phyloP scores from a whole-genome alignment of 2,797 vertebrate genomes.

The Siniperca obscura region DNA sequence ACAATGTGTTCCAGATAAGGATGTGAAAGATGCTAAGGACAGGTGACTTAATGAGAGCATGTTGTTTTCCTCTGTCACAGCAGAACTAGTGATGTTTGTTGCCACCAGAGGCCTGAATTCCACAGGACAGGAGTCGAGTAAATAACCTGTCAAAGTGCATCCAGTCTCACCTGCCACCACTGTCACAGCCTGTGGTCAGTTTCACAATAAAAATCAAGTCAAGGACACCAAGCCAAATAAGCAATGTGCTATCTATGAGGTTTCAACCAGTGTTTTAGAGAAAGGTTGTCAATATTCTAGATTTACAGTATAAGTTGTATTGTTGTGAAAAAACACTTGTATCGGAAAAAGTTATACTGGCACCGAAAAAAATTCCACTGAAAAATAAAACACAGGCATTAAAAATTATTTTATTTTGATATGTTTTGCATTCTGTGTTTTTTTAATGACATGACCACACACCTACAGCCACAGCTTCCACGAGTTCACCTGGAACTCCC shows the following conservation, averaged over 20 bases:
- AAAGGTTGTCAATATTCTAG: neutral
- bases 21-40: conserved; percentile 46
- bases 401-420: too few relatives aligned
- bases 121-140: conserved; percentile 50
- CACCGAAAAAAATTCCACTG: too few relatives aligned
- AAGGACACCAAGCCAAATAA: conserved; percentile 33
- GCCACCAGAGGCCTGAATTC: conserved; percentile 59
- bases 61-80: conserved; percentile 55
- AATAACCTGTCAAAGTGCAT: conserved; percentile 65
- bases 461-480: too few relatives aligned
- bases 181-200: conserved; percentile 44
- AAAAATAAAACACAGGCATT: too few relatives aligned
- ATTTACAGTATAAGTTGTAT: neutral
- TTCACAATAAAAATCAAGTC: conserved; percentile 16
- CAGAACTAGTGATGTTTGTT: conserved; percentile 43
- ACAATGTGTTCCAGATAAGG: conserved; percentile 8
- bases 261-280: neutral
- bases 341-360: too few relatives aligned
- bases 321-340: too few relatives aligned
- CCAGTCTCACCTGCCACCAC: conserved; percentile 57
- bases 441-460: too few relatives aligned
- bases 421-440: too few relatives aligned
- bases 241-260: neutral
- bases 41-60: conserved; percentile 69
- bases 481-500: too few relatives aligned